Conservation (phyloP, 2,113 vertebrate species). For the Cromileptes altivelis region DNA sequence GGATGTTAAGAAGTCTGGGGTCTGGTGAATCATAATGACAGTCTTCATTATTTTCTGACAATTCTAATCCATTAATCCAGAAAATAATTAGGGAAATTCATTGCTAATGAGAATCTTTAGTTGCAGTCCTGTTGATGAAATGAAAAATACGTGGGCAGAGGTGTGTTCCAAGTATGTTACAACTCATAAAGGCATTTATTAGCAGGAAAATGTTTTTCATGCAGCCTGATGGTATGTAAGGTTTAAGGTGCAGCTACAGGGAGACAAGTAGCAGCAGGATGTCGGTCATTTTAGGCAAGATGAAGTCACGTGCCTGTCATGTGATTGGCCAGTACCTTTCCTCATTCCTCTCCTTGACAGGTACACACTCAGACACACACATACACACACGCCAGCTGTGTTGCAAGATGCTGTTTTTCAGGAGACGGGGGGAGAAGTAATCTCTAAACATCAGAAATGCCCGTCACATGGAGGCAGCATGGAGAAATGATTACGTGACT, state of each 20-base stretch:
- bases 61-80: background rate
- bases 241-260: background rate
- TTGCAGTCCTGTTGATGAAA: background rate
- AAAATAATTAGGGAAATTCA: background rate
- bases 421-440: conserved; percentile 4
- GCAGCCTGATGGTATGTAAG: background rate
- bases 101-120: background rate
- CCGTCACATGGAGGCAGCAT: conserved; percentile 36
- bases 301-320: background rate
- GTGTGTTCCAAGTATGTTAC: no score
- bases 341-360: conserved; percentile 42
- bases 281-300: conserved; percentile 6
- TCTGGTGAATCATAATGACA: no score
- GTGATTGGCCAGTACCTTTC: conserved; percentile 13
- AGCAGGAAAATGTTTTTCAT: background rate
- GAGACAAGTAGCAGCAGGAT: conserved; percentile 33
- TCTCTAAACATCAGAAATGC: conserved; percentile 52
- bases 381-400: conserved; percentile 28
- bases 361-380: background rate
- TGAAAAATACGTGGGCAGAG: background rate
- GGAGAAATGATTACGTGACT: conserved; percentile 38
- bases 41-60: no score
- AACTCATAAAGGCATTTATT: background rate
- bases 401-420: conserved; percentile 34
- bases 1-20: no score